Evolutionary conservation across 2,113 vertebrate genomes (phyloP), one percentile per base, ranked within the genome.

Genomic region (Psophia crepitans): DNA sequence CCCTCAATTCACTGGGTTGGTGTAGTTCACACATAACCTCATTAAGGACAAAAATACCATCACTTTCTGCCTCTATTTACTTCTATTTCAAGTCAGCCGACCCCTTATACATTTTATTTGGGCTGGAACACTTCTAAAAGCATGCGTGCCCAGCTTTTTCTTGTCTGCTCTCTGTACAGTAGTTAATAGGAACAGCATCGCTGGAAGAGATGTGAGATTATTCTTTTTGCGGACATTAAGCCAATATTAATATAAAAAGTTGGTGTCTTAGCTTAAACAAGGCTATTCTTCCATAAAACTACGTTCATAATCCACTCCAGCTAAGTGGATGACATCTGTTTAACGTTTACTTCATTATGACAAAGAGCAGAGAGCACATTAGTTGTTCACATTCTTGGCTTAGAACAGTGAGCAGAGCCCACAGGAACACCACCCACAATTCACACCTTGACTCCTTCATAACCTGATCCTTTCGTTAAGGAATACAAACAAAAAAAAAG

Each of bases 121-220:
- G 58, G 43, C 14, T 32, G 24, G 75, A 58, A 70, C 4, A 12
- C 35, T 56, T 35, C 84, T n/a, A 27, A 51, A 56, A 4, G 28
- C 17, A 20, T 0, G 2, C 5, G 8, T 10, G 20, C 14, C 44
- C 46, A 28, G 24, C 39, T 80, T 80, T 44, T 35, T 1, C 2
- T 5, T 9, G 39, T 20, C 28, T 56, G 15, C 10, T 28, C 33
- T 73, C 64, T 39, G 81, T 22, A 43, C 46, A 69, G 44, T 5
- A 83, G 19, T 35, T 63, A 2, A 13, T 21, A 14, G 4, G 13
- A 88, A 57, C n/a, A 73, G 35, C 17, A 65, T 10, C 73, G 12
- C 33, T 28, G 20, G 16, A 43, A 80, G 14, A 60, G 28, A 54
- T 3, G 16, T 27, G 49, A 43, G 19, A 20, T 26, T 3, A 32